Evolutionary conservation across 2,888 invertebrate genomes (phyloP).

Genomic region (Saturnia pavonia): DNA sequence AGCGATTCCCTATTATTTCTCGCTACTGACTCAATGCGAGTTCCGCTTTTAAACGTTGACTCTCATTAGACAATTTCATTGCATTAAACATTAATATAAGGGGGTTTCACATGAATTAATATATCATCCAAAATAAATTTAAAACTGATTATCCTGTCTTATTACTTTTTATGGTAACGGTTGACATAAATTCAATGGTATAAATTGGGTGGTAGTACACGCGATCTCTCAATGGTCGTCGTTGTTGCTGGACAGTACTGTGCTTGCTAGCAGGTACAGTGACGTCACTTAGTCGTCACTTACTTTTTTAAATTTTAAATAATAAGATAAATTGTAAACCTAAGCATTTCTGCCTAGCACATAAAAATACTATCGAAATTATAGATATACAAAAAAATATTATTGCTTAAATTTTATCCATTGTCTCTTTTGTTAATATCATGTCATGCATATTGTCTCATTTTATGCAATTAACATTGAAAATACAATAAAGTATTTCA

Average conservation of each 20-base stretch:
- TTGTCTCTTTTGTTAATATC: not conserved
- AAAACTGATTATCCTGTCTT: not conserved
- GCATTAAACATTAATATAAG: not conserved
- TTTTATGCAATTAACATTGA: conserved; percentile 12
- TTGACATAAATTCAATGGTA: too few relatives aligned
- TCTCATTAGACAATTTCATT: conserved; percentile 26
- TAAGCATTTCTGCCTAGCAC: not conserved
- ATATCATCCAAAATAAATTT: not conserved
- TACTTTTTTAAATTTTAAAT: not conserved
- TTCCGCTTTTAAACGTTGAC: conserved; percentile 60
- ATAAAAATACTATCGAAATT: not conserved
- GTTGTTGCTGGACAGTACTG: too few relatives aligned
- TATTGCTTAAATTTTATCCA: not conserved
- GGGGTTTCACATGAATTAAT: conserved; percentile 9
- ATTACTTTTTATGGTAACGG: not conserved
- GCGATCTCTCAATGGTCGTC: too few relatives aligned
- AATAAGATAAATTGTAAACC: not conserved
- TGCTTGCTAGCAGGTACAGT: too few relatives aligned
- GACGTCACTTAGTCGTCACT: too few relatives aligned
- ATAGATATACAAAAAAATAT: not conserved
- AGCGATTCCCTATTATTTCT: conserved; percentile 77
- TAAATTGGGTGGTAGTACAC: too few relatives aligned
- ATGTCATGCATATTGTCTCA: conserved; percentile 2
- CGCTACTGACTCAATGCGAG: conserved; percentile 67
- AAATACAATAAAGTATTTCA: conserved; percentile 4